Evolutionary conservation across 2,113 vertebrate species (phyloP), one percentile per base, ranked within the genome.

Genomic region (Odocoileus hemionus): DNA sequence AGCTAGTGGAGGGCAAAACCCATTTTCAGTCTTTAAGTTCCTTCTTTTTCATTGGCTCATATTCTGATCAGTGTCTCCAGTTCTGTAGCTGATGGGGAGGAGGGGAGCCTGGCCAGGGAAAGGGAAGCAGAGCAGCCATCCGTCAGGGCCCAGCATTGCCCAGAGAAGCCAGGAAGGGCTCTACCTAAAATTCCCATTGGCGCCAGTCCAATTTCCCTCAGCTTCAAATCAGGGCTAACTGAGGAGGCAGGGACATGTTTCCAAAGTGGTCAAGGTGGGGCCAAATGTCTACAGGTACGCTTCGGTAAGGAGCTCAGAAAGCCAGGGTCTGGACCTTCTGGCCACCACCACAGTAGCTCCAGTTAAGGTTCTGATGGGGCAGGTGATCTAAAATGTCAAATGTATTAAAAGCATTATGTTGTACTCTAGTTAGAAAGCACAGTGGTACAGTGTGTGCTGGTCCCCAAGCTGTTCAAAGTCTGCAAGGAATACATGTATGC

Each of bases 101-200:
- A 92, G 21, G 89, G 15, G 58, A 93, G 82, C 76, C 52, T 90
- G 91, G 74, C 57, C 79, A 43, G 57, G 80, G 36, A 95, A 88
- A 95, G 52, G 70, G 91, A 95, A 58, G 39, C 25, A 47, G 88
- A 61, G 80, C 4, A n/a, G 60, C 97, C 96, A 96, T 92, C 95
- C 96, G 92, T 82, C 95, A 95, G 19, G 55, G 82, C 86, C 91
- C 84, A 47, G 83, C 21, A 28, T 23, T 25, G 91, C 61, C 89
- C 45, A 67, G 58, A 28, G 79, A 95, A 30, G 58, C 64, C 45
- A 70, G 10, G 70, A 86, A 94, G 89, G 90, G 79, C 26, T 74
- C 61, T 52, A 60, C 67, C 45, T 74, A 64, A 57, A 92, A 78
- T 79, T 82, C 52, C 52, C 50, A 10, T 33, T 52, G 83, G 70